Conservation (phyloP, 2,797 vertebrate genomes). For the Alca torda region DNA sequence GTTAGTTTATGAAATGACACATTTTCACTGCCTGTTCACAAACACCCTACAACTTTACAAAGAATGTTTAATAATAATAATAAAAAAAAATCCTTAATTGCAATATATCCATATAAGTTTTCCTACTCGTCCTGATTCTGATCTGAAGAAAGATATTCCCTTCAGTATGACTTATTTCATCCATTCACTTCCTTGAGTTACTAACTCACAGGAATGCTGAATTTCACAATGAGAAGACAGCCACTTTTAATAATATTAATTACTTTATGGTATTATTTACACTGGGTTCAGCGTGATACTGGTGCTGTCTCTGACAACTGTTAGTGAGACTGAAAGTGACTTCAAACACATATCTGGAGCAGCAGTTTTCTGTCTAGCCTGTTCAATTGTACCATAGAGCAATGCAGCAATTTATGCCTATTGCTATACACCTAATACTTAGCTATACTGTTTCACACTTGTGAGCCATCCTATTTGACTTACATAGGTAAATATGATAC, state of each 20-base stretch:
- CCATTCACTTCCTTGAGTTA: background rate
- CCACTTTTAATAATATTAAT: background rate
- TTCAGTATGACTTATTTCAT: background rate
- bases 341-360: background rate
- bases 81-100: background rate
- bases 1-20: background rate
- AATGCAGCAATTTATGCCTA: background rate
- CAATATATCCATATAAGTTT: background rate
- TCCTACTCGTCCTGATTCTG: background rate
- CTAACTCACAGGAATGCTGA: background rate
- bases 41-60: background rate
- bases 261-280: background rate
- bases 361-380: background rate
- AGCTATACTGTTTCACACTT: background rate
- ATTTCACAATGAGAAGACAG: background rate
- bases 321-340: background rate
- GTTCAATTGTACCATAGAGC: background rate
- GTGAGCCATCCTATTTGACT: background rate
- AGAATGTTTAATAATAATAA: background rate
- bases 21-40: background rate
- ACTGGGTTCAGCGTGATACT: background rate
- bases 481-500: background rate
- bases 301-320: background rate
- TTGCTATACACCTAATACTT: background rate
- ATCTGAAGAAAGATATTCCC: background rate